Evolutionary conservation across 2,888 invertebrate species (phyloP), one percentile per base, ranked within the genome.

Genomic region (Chrysolina americana): DNA sequence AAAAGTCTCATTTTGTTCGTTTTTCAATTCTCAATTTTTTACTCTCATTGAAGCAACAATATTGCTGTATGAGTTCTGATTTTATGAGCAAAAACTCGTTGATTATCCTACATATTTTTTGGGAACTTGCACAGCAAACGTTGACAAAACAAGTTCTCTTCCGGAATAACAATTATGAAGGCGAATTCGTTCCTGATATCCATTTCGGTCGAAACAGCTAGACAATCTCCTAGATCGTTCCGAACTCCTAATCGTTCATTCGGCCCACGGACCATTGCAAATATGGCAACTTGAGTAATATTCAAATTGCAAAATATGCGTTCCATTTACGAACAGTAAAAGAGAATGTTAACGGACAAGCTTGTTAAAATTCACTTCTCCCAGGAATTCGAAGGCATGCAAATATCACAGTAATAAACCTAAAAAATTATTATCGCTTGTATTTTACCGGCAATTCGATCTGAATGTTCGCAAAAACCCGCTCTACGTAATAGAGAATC

Each of bases 251-350:
- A 68, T 53, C 41, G 21, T 41, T 36, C 23, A 41, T 53, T 11
- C 19, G 53, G 53, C 73, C 73, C 73, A 73, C 68, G 53, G 68
- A 73, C 53, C 68, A 68, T 73, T 64, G 21, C 73, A 68, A 73
- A 73, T 68, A 73, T 59, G 73, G 73, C 64, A 21, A 63, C 68
- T 72, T 74, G 72, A 68, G 73, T 72, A 74, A 74, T 63, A 77
- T 75, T 77, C 76, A 76, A 72, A 77, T 78, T 76, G 77, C 78
- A 77, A 77, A 79, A 77, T 72, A 70, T 66, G 76, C 74, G 75
- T 72, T 76, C 64, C 68, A 69, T 76, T 76, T 72, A 74, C 74
- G 73, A 73, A 76, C 72, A 66, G 74, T 65, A 63, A 74, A 73
- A 76, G 76, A 75, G 76, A 77, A 77, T 76, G 74, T 66, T 65